Percentiles rank a stretch among this genome's conserved stretches.
Evolutionary conservation across 1,140 invertebrate species (phyloP).

Genomic region (Neodiprion lecontei): DNA sequence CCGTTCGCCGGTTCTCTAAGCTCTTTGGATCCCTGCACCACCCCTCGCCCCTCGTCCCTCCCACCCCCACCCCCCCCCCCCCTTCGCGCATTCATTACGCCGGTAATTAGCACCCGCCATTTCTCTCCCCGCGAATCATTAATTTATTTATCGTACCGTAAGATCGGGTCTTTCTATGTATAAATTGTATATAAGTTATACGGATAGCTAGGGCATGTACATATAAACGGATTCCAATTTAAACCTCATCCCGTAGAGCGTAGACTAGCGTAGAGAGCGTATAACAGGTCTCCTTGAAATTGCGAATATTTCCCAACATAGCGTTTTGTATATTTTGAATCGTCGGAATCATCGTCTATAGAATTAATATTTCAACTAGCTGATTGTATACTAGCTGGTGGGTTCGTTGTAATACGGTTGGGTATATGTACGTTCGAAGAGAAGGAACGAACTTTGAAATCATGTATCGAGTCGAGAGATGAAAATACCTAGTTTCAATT

Average conservation of each 20-base stretch:
- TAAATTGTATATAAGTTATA: not conserved
- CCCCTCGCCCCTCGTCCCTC: not conserved
- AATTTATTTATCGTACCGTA: slow-evolving; percentile 2
- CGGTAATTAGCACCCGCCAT: not conserved
- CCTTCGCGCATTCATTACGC: not conserved
- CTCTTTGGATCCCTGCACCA: not conserved
- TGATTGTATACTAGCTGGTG: not conserved
- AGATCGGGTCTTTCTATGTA: not conserved
- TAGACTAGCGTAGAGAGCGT: no score
- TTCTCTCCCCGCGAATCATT: not conserved
- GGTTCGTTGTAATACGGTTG: not conserved
- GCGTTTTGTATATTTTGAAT: no score
- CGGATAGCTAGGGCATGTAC: no score
- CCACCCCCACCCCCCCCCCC: no score
- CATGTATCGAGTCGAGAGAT: no score
- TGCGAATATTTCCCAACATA: no score
- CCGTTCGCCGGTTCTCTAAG: not conserved
- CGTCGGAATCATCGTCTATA: no score
- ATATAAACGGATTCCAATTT: no score
- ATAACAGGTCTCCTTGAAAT: no score
- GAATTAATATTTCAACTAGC: not conserved
- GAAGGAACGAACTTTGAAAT: no score
- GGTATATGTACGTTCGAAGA: not conserved
- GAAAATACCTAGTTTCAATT: no score
- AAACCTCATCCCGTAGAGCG: no score